Percentiles rank a stretch among this genome's conserved stretches.
Conservation (phyloP, 2,888 invertebrate genomes). For the Corythucha ciliata region DNA sequence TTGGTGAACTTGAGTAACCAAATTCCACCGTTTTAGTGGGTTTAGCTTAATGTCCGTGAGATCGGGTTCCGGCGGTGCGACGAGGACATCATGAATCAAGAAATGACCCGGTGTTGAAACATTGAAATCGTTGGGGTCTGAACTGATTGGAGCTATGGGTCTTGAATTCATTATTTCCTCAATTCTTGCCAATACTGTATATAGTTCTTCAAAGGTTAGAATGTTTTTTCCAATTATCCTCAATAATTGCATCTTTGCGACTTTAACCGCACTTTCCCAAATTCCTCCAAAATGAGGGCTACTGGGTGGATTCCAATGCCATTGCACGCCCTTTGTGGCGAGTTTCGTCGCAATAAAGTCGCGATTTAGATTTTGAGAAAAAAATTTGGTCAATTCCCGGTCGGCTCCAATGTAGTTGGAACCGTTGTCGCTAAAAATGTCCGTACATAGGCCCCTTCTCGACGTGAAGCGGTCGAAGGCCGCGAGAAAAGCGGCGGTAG, state of each 20-base stretch:
- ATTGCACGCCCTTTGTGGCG: background rate
- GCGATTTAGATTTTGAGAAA: no score
- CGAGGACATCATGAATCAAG: conserved; percentile 33
- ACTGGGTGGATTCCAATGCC: conserved; percentile 30
- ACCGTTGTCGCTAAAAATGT: no score
- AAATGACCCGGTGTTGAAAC: conserved; percentile 39
- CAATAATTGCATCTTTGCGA: conserved; percentile 35
- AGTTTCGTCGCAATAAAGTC: background rate
- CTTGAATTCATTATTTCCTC: conserved; percentile 37
- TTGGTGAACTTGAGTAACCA: conserved; percentile 33
- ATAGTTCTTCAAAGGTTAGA: conserved; percentile 36
- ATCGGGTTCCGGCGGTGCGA: conserved; percentile 32
- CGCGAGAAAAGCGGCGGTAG: background rate
- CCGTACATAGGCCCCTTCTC: no score
- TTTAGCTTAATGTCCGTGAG: conserved; percentile 25
- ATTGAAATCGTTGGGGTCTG: conserved; percentile 30
- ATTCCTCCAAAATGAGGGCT: conserved; percentile 10
- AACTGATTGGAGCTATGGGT: conserved; percentile 34
- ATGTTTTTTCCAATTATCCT: conserved; percentile 29
- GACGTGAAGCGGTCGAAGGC: background rate
- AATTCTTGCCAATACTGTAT: conserved; percentile 34
- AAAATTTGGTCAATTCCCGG: no score
- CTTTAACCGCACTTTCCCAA: conserved; percentile 8
- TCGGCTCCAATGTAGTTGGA: no score
- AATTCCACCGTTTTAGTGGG: conserved; percentile 35